A percentile compares a stretch with the other conserved stretches of the same genome.
Conservation (phyloP, 2,888 invertebrate genomes). For the Eupithecia exiguata region DNA sequence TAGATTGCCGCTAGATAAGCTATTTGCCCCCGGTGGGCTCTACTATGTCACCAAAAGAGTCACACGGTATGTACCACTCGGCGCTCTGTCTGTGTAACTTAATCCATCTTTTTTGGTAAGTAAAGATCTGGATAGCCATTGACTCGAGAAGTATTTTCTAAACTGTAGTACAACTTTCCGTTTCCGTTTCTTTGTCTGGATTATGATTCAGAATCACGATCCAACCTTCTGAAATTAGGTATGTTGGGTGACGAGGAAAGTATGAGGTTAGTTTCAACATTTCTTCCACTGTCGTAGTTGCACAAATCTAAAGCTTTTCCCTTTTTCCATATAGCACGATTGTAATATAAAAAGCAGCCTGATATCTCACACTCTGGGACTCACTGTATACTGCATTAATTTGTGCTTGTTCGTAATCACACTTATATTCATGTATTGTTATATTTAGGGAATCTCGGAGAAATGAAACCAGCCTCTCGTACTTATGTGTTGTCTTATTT, state of each 20-base stretch:
- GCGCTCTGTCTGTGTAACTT: too few species aligned
- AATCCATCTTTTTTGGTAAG: too few species aligned
- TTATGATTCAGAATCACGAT: slow-evolving; percentile 17
- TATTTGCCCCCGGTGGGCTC: too few species aligned
- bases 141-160: slow-evolving; percentile 8
- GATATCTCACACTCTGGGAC: slow-evolving; percentile 24
- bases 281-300: slow-evolving; percentile 17
- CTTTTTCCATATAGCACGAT: slow-evolving; percentile 23
- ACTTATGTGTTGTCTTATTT: slow-evolving; percentile 20
- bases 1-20: too few species aligned
- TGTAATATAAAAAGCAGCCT: slow-evolving; percentile 29
- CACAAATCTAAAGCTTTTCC: slow-evolving; percentile 15
- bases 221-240: slow-evolving; percentile 19
- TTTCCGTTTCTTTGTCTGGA: slow-evolving; percentile 9
- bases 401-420: slow-evolving; percentile 28
- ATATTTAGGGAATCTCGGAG: slow-evolving; percentile 25
- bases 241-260: slow-evolving; percentile 21
- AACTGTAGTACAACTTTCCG: slow-evolving; percentile 1
- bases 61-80: too few species aligned
- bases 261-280: slow-evolving; percentile 14
- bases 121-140: neutral
- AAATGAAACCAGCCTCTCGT: slow-evolving; percentile 26
- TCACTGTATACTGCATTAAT: slow-evolving; percentile 24
- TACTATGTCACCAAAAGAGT: too few species aligned
- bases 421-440: slow-evolving; percentile 25